Percentiles rank a stretch among this genome's conserved stretches.
Conservation (phyloP, 2,888 invertebrate species). For the Papilio protenor region DNA sequence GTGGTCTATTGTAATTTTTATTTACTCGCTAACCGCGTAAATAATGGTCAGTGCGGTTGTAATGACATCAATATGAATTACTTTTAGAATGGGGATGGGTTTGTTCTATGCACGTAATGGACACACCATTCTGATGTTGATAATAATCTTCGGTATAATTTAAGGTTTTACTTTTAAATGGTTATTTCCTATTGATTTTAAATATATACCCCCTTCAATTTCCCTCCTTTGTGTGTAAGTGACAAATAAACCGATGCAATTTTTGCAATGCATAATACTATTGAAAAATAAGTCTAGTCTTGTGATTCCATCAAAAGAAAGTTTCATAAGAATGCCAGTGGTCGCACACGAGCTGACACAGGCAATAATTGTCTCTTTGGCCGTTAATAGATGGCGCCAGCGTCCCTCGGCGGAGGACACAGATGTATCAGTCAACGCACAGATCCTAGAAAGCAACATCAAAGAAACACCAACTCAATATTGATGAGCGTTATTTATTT, state of each 20-base stretch:
- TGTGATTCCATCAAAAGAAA: background rate
- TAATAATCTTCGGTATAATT: background rate
- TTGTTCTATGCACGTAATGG: slow-evolving; percentile 12
- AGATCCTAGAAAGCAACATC: slow-evolving; percentile 38
- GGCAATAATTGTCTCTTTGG: slow-evolving; percentile 20
- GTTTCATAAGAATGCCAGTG: slow-evolving; percentile 5
- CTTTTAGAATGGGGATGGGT: slow-evolving; percentile 22
- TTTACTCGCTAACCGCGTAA: slow-evolving; percentile 37
- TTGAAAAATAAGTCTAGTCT: background rate
- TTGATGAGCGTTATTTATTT: slow-evolving; percentile 18
- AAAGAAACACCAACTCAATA: slow-evolving; percentile 25
- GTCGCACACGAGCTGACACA: background rate
- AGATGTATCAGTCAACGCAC: slow-evolving; percentile 38
- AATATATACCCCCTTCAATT: background rate
- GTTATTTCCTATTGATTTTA: background rate
- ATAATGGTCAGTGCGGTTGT: slow-evolving; percentile 34
- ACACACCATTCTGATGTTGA: background rate
- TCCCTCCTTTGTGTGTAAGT: too few relatives aligned
- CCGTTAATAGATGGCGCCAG: slow-evolving; percentile 36
- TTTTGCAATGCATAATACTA: background rate
- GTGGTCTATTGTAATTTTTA: slow-evolving; percentile 49
- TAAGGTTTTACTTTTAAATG: background rate
- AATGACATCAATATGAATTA: slow-evolving; percentile 36
- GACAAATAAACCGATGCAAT: too few relatives aligned
- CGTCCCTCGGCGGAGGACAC: slow-evolving; percentile 6